phyloP scores from a whole-genome alignment of 2,888 invertebrate species.

The Neuroscelio doddi region DNA sequence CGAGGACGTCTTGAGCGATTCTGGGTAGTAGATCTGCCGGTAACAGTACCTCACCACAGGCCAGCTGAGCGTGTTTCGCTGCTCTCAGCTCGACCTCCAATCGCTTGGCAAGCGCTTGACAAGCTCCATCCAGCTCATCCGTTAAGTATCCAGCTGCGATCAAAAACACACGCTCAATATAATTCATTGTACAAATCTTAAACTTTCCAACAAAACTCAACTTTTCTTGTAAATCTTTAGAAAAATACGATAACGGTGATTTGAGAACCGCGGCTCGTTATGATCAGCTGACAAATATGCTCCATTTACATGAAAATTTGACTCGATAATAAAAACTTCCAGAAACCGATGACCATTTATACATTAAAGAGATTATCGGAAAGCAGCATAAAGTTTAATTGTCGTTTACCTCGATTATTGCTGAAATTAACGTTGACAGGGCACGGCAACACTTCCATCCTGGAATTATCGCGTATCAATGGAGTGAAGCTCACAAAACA shows the following conservation, averaged over 20 bases:
- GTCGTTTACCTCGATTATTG: conserved; percentile 81
- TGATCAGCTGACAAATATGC: background rate
- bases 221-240: too few species aligned
- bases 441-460: conserved; percentile 87
- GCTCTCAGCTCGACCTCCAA: conserved; percentile 86
- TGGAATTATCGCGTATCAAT: conserved; percentile 51
- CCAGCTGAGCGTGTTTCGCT: conserved; percentile 86
- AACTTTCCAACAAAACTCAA: too few species aligned
- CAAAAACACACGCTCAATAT: conserved; percentile 27
- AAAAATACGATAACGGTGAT: too few species aligned
- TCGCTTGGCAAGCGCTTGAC: conserved; percentile 81
- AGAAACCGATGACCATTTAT: background rate
- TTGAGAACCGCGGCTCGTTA: too few species aligned
- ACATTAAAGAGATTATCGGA: background rate
- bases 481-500: background rate
- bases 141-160: conserved; percentile 71
- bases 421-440: conserved; percentile 85
- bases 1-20: conserved; percentile 85
- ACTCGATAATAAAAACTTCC: background rate
- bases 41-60: conserved; percentile 88
- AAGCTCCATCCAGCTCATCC: conserved; percentile 75
- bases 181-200: background rate
- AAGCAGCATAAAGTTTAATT: background rate
- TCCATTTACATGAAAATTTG: background rate
- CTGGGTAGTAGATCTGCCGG: conserved; percentile 87